phyloP scores from a whole-genome alignment of 2,888 invertebrate genomes.

The Pecten maximus region DNA sequence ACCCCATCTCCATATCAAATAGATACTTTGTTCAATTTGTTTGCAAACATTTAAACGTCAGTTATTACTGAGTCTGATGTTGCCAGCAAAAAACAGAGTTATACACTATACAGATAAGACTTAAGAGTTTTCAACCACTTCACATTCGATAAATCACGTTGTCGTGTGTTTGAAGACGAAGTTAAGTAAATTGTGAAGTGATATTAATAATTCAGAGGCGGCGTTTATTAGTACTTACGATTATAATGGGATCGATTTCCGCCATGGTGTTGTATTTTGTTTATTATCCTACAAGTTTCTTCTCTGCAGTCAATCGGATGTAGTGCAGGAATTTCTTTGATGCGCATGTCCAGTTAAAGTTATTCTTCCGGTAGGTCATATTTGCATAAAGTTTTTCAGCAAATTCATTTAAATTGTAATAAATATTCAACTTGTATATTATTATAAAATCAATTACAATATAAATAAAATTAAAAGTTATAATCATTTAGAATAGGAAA shows the following conservation, averaged over 20 bases:
- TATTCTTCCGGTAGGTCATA: slow-evolving; percentile 52
- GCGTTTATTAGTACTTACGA: slow-evolving; percentile 63
- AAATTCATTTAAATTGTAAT: no score
- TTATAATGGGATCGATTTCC: slow-evolving; percentile 75
- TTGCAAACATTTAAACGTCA: no score
- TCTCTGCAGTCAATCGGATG: slow-evolving; percentile 35
- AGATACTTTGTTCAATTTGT: no score
- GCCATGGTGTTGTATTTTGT: slow-evolving; percentile 67
- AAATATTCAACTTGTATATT: no score
- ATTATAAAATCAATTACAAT: no score
- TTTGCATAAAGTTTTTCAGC: not conserved
- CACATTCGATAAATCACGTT: not conserved
- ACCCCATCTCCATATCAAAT: no score
- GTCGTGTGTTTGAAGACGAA: not conserved
- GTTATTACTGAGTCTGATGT: not conserved
- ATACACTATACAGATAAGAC: no score
- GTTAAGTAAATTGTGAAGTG: not conserved
- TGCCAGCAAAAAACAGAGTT: no score
- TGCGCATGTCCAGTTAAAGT: slow-evolving; percentile 56
- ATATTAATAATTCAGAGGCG: not conserved
- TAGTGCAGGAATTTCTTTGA: slow-evolving; percentile 48
- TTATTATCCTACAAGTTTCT: not conserved
- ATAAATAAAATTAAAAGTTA: no score
- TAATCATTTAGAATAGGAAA: not conserved
- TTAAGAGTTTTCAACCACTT: no score